phyloP scores from a whole-genome alignment of 1,140 invertebrate species.

The Agrilus planipennis region DNA sequence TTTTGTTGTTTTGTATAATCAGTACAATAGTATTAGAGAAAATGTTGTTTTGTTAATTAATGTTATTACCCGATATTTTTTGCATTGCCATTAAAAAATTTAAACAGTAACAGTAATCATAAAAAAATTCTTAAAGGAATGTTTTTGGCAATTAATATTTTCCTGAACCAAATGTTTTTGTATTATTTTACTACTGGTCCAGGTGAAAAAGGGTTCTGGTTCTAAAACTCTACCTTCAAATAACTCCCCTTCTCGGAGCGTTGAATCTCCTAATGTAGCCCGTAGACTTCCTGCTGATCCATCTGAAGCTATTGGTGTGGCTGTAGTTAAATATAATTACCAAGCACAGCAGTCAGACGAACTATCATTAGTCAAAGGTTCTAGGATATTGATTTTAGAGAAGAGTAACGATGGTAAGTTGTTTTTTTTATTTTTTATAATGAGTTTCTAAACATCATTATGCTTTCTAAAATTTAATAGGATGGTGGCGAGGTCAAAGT shows the following conservation, averaged over 20 bases:
- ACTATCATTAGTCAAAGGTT: slow-evolving; percentile 79
- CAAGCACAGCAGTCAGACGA: slow-evolving; percentile 96
- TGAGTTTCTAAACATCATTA: neutral
- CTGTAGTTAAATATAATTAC: slow-evolving; percentile 96
- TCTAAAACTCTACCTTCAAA: slow-evolving; percentile 74
- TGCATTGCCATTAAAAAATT: too few relatives aligned
- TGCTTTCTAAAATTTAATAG: slow-evolving; percentile 10
- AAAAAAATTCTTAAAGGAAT: too few relatives aligned
- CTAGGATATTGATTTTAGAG: slow-evolving; percentile 87
- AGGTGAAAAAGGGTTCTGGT: slow-evolving; percentile 43
- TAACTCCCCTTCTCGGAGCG: slow-evolving; percentile 66
- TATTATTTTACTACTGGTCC: neutral
- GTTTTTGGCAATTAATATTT: too few relatives aligned
- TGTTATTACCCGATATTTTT: too few relatives aligned
- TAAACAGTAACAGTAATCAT: too few relatives aligned
- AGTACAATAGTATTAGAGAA: too few relatives aligned
- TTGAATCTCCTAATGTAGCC: slow-evolving; percentile 65
- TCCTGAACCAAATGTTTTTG: too few relatives aligned
- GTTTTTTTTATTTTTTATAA: neutral
- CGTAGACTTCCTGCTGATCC: slow-evolving; percentile 66
- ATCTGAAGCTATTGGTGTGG: slow-evolving; percentile 76
- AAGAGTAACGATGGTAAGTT: slow-evolving; percentile 85
- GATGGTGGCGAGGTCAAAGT: slow-evolving; percentile 97
- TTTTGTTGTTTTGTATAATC: too few relatives aligned
- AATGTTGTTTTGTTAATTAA: too few relatives aligned